A percentile compares a stretch with the other conserved stretches of the same genome.
phyloP scores from a whole-genome alignment of 2,113 vertebrate species.

The Bufo bufo region DNA sequence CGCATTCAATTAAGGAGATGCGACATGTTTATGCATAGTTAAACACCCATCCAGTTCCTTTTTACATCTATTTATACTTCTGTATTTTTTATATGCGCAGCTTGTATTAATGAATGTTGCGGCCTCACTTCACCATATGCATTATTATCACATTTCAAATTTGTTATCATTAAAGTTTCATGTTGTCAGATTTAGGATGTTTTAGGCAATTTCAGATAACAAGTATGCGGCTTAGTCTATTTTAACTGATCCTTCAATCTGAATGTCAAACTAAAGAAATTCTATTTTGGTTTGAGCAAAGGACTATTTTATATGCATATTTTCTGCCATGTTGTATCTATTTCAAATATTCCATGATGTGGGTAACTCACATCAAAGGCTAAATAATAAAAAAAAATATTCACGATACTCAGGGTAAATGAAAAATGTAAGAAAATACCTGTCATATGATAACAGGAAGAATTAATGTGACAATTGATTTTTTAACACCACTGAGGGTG shows the following conservation, averaged over 20 bases:
- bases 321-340: not conserved
- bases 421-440: slow-evolving; percentile 20
- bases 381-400: not conserved
- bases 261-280: not conserved
- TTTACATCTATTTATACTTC: slow-evolving; percentile 33
- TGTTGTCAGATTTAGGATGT: slow-evolving; percentile 35
- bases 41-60: not conserved
- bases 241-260: slow-evolving; percentile 14
- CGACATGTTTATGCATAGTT: slow-evolving; percentile 12
- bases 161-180: slow-evolving; percentile 37
- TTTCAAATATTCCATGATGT: not conserved
- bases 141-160: slow-evolving; percentile 27
- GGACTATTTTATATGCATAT: not conserved
- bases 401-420: not conserved
- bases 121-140: not conserved
- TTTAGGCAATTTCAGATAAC: slow-evolving; percentile 29
- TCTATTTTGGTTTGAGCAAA: not conserved
- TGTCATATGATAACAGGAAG: slow-evolving; percentile 29
- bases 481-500: slow-evolving; percentile 37
- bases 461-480: slow-evolving; percentile 49
- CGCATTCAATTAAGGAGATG: slow-evolving; percentile 31
- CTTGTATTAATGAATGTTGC: not conserved
- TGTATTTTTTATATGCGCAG: slow-evolving; percentile 25
- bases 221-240: not conserved
- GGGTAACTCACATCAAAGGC: not conserved